Evolutionary conservation across 2,888 invertebrate species (phyloP).

Genomic region (Phanerotoma sp.): DNA sequence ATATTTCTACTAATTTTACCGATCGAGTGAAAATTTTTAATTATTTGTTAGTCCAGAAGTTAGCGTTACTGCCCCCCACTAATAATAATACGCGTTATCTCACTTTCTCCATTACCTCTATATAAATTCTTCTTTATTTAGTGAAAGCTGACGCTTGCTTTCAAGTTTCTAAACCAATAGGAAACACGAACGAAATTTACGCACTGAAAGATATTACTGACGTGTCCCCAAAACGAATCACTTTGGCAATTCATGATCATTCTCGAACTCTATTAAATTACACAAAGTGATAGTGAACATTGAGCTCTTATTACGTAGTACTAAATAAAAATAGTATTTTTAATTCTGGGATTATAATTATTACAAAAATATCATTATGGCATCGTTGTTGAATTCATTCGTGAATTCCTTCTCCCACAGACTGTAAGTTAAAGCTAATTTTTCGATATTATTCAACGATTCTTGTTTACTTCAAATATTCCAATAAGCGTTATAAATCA

Average conservation of each 20-base stretch:
- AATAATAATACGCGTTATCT: background rate
- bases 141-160: constrained; percentile 41
- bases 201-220: constrained; percentile 50
- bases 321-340: constrained; percentile 3
- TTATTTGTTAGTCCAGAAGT: background rate
- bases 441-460: constrained; percentile 20
- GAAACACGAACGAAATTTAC: constrained; percentile 41
- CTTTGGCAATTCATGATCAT: constrained; percentile 48
- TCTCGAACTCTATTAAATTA: constrained; percentile 39
- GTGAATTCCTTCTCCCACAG: constrained; percentile 70
- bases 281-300: constrained; percentile 30
- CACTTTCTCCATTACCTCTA: constrained; percentile 1
- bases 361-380: constrained; percentile 55
- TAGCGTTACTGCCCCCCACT: constrained; percentile 2
- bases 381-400: constrained; percentile 65
- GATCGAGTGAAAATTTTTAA: no score
- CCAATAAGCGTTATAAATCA: no score
- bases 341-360: background rate
- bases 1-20: no score
- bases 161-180: constrained; percentile 40
- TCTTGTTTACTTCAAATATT: no score
- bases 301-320: background rate
- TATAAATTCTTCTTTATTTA: constrained; percentile 29
- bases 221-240: constrained; percentile 50
- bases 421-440: constrained; percentile 66